These are phyloP conservation scores for Nasonia oneida DNA, from an alignment of 2,888 invertebrate genomes.

Conservation along the genomic window DNA sequence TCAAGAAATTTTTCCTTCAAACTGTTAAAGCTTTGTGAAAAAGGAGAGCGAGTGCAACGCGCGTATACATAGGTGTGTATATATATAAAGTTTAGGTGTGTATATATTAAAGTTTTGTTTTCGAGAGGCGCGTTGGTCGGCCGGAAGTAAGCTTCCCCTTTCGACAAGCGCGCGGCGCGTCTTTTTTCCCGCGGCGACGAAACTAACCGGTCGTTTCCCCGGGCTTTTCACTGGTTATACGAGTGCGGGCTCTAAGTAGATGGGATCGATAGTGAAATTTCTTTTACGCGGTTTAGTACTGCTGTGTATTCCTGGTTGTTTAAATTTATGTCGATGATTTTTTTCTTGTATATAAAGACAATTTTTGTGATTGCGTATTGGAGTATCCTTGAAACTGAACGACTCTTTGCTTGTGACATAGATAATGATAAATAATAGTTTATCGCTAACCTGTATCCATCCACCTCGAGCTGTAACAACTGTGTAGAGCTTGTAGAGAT, in stretches of 20 bases:
- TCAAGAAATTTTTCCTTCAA: background rate
- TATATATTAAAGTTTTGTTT: background rate
- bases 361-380: background rate
- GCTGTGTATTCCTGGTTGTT: background rate
- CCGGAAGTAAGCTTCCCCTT: conserved; percentile 52
- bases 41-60: background rate
- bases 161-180: conserved; percentile 10
- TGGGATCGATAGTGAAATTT: conserved; percentile 54
- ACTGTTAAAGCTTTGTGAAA: background rate
- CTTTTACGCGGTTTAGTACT: conserved; percentile 10
- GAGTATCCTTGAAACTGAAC: conserved; percentile 16
- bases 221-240: conserved; percentile 28
- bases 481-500: conserved; percentile 94
- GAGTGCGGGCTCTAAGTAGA: conserved; percentile 37
- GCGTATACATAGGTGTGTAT: background rate
- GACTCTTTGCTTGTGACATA: background rate
- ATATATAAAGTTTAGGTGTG: background rate
- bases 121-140: conserved; percentile 13
- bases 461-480: conserved; percentile 96
- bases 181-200: conserved; percentile 20
- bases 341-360: background rate
- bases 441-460: conserved; percentile 90
- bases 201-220: conserved; percentile 28
- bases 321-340: background rate
- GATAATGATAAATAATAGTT: background rate